These are phyloP conservation scores for Allacma fusca DNA, from an alignment of 2,888 invertebrate genomes.

Conservation along the genomic window DNA sequence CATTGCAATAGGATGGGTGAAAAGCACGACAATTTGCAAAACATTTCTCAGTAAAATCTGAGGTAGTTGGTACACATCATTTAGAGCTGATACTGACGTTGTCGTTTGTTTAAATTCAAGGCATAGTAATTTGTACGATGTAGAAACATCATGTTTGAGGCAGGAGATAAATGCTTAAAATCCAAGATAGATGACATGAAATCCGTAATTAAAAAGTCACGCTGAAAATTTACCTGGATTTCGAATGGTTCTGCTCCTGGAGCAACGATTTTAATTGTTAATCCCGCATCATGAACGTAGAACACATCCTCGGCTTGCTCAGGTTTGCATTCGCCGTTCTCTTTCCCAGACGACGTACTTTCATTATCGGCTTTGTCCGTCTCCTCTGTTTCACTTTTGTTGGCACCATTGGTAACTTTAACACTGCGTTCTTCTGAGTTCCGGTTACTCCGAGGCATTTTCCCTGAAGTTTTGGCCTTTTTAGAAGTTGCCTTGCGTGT, in stretches of 20 bases:
- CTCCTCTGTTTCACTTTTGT: slow-evolving; percentile 36
- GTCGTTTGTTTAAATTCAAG: too few species aligned
- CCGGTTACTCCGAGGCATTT: slow-evolving; percentile 35
- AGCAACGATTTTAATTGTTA: slow-evolving; percentile 91
- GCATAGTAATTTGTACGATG: too few species aligned
- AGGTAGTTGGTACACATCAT: too few species aligned
- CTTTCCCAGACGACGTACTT: slow-evolving; percentile 22
- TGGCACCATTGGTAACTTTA: slow-evolving; percentile 53
- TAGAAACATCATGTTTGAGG: too few species aligned
- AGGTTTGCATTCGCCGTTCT: slow-evolving; percentile 52
- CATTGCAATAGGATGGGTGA: too few species aligned
- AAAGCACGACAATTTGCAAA: too few species aligned
- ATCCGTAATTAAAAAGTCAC: not conserved
- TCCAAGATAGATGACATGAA: too few species aligned
- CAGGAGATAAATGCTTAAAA: slow-evolving; percentile 12
- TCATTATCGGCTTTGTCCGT: slow-evolving; percentile 27
- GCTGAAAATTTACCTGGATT: slow-evolving; percentile 75
- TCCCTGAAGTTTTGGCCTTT: slow-evolving; percentile 41
- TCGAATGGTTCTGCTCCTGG: slow-evolving; percentile 92
- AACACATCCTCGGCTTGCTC: slow-evolving; percentile 78
- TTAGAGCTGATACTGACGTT: too few species aligned
- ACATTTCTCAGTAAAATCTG: too few species aligned
- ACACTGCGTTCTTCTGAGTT: slow-evolving; percentile 43
- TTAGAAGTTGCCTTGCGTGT: slow-evolving; percentile 44
- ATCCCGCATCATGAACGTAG: slow-evolving; percentile 88